Percentiles rank a stretch among this genome's conserved stretches.
phyloP scores from a whole-genome alignment of 2,113 vertebrate species.

The Myotis yumanensis region DNA sequence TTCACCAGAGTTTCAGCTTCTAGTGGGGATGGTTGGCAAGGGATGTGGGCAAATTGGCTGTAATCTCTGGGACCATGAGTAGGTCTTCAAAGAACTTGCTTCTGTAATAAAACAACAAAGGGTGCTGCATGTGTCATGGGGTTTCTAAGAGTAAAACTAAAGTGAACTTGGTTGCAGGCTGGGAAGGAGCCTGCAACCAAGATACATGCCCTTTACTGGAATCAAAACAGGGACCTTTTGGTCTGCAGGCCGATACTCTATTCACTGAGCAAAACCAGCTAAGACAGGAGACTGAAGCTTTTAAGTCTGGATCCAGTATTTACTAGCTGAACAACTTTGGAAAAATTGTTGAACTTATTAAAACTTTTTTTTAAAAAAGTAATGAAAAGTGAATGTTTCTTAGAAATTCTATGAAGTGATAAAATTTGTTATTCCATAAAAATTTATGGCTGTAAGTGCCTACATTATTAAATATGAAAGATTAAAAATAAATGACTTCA shows the following conservation, averaged over 20 bases:
- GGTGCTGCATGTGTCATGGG: background rate
- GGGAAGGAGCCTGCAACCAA: too few relatives aligned
- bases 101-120: conserved; percentile 55
- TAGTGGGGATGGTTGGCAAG: background rate
- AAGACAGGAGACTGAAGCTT: background rate
- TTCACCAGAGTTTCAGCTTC: background rate
- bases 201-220: too few relatives aligned
- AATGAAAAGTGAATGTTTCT: background rate
- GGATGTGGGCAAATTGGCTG: background rate
- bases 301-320: background rate
- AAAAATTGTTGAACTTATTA: background rate
- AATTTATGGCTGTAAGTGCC: background rate
- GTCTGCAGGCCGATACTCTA: too few relatives aligned
- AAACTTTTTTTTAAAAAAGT: conserved; percentile 5
- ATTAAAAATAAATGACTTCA: background rate
- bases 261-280: too few relatives aligned
- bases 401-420: background rate
- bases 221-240: too few relatives aligned
- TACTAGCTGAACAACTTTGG: background rate
- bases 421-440: background rate
- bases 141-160: conserved; percentile 34
- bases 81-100: conserved; percentile 38
- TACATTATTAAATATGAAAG: background rate
- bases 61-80: background rate
- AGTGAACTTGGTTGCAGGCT: background rate